A percentile compares a stretch with the other conserved stretches of the same genome.
phyloP scores from a whole-genome alignment of 2,113 vertebrate genomes.

The Hippolais icterina region DNA sequence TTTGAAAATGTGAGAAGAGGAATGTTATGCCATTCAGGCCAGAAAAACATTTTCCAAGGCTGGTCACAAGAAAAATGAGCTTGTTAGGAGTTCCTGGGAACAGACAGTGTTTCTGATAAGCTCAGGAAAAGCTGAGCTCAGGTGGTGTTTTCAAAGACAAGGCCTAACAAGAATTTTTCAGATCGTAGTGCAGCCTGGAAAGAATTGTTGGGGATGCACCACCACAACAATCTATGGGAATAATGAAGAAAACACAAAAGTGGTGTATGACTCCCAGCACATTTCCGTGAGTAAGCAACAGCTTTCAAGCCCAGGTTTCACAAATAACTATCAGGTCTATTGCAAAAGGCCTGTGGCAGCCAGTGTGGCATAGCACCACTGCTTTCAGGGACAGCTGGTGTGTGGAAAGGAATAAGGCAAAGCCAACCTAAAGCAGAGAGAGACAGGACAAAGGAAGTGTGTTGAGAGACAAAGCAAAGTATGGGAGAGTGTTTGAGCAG shows the following conservation, averaged over 20 bases:
- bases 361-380: neutral
- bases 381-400: neutral
- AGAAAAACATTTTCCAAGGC: neutral
- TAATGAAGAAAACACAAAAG: neutral
- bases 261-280: fast-evolving
- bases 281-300: neutral
- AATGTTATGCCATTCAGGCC: neutral
- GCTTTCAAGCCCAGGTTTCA: neutral
- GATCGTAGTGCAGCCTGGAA: neutral
- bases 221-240: neutral
- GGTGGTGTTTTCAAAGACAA: neutral
- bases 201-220: neutral
- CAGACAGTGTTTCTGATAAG: neutral
- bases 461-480: neutral
- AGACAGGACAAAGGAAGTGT: neutral
- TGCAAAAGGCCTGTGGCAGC: fast-evolving
- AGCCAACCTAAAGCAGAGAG: neutral
- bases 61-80: neutral
- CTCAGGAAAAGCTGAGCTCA: neutral
- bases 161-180: neutral
- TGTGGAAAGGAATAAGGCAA: neutral
- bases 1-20: neutral
- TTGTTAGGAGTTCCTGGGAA: neutral
- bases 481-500: neutral
- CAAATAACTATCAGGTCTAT: neutral